These are phyloP conservation scores for Prinia subflava DNA, from an alignment of 2,113 vertebrate species.

Conservation along the genomic window DNA sequence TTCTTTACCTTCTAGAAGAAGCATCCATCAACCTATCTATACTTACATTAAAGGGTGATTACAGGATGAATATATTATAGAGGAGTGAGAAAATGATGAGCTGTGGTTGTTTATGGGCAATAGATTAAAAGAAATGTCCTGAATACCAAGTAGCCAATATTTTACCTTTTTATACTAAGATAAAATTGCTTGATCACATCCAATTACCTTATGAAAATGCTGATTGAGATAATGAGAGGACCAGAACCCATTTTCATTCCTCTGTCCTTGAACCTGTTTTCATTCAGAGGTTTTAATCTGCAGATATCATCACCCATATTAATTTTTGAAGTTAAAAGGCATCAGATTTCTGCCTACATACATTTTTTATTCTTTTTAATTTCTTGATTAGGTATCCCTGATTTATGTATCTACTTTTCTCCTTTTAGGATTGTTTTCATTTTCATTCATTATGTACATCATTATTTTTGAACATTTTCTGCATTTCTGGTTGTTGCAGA, in stretches of 20 bases:
- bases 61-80: background rate
- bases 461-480: background rate
- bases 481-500: background rate
- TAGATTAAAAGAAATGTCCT: background rate
- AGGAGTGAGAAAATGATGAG: background rate
- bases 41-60: background rate
- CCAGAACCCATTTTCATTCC: background rate
- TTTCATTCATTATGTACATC: background rate
- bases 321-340: background rate
- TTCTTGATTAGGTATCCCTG: background rate
- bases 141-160: background rate
- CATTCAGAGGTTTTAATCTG: background rate
- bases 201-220: background rate
- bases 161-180: background rate
- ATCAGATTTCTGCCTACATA: background rate
- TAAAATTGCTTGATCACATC: background rate
- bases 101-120: background rate
- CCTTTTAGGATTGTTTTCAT: background rate
- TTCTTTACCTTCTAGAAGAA: background rate
- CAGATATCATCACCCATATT: background rate
- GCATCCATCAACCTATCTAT: background rate
- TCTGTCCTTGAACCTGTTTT: background rate
- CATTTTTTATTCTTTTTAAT: background rate
- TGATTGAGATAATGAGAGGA: background rate
- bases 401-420: background rate